Conservation (phyloP, 1,140 invertebrate species). For the Drosophila parvula region DNA sequence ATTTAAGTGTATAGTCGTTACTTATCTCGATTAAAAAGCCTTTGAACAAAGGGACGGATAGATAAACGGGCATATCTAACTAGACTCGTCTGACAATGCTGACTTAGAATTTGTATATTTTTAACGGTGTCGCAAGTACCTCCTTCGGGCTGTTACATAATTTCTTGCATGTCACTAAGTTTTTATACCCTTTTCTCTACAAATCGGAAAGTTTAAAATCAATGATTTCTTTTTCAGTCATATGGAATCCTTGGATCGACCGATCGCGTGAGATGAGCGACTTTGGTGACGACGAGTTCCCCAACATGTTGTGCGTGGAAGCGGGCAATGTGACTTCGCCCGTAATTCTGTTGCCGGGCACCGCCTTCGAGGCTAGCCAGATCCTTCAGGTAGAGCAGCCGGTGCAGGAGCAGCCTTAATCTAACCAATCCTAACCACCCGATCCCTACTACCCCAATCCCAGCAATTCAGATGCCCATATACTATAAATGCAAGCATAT, state of each 20-base stretch:
- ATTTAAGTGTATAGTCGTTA: no score
- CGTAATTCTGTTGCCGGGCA: slow-evolving; percentile 93
- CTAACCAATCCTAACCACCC: slow-evolving; percentile 34
- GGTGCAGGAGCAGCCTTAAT: slow-evolving; percentile 5
- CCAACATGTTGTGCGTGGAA: slow-evolving; percentile 98
- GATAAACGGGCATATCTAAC: no score
- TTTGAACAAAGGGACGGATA: no score
- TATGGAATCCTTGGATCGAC: slow-evolving; percentile 98
- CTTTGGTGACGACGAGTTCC: slow-evolving; percentile 97
- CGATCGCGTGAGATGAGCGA: slow-evolving; percentile 96
- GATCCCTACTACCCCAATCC: slow-evolving; percentile 17
- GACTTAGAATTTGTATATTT: no score
- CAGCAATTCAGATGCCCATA: slow-evolving; percentile 62
- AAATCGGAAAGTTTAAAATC: no score
- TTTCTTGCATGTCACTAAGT: no score
- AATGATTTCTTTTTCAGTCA: slow-evolving; percentile 85
- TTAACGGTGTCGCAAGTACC: no score
- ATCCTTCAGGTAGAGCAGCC: slow-evolving; percentile 74
- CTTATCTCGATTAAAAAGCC: no score
- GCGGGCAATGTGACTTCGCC: slow-evolving; percentile 94
- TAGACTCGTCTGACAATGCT: no score
- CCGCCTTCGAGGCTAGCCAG: slow-evolving; percentile 84
- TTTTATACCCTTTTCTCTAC: no score
- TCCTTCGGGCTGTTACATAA: no score
- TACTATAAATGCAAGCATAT: not conserved